phyloP scores from a whole-genome alignment of 2,888 invertebrate genomes.

The Watsonalla binaria region DNA sequence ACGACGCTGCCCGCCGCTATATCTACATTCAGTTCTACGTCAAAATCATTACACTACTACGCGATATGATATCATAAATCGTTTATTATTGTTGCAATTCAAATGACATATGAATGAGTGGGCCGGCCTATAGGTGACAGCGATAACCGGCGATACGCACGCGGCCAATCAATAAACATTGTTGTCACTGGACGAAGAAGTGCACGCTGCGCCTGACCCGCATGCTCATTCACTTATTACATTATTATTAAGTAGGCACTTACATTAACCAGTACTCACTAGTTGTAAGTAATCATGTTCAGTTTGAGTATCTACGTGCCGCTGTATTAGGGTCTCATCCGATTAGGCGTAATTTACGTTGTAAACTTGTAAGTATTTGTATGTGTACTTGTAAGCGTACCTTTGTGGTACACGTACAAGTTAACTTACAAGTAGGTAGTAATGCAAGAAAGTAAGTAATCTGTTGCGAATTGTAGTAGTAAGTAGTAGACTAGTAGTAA shows the following conservation, averaged over 20 bases:
- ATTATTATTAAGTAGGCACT: too few species aligned
- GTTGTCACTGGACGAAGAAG: neutral
- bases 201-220: neutral
- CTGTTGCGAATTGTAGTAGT: too few species aligned
- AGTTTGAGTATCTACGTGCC: neutral
- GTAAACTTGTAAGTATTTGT: too few species aligned
- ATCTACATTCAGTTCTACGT: neutral
- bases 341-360: neutral
- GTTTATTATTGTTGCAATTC: conserved; percentile 17
- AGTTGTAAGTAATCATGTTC: neutral
- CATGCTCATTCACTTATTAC: neutral
- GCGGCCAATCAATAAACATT: conserved; percentile 23
- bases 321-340: neutral
- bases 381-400: too few species aligned
- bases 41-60: conserved; percentile 9
- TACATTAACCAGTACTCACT: conserved; percentile 9
- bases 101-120: conserved; percentile 21
- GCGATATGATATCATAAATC: conserved; percentile 21
- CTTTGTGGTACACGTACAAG: too few species aligned
- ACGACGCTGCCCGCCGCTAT: conserved; percentile 11
- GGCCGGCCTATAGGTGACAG: conserved; percentile 7
- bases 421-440: too few species aligned
- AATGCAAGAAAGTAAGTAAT: too few species aligned
- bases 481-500: too few species aligned
- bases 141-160: conserved; percentile 16